Conservation (phyloP, 2,888 invertebrate species). For the Lithophane semibrunnea region DNA sequence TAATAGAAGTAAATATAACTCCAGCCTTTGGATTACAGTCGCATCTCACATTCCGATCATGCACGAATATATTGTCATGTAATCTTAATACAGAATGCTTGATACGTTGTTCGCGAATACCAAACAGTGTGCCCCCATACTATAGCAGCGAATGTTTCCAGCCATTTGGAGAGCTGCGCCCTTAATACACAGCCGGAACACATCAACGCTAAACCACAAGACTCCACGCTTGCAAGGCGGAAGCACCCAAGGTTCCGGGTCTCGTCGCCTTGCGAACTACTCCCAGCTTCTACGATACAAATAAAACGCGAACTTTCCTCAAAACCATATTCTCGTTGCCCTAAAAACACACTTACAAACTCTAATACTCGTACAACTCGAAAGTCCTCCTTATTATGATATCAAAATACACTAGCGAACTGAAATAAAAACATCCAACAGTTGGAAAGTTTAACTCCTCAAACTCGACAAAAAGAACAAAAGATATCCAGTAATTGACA, state of each 20-base stretch:
- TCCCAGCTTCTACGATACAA: slow-evolving; percentile 37
- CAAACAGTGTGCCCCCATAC: slow-evolving; percentile 33
- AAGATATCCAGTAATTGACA: slow-evolving; percentile 77
- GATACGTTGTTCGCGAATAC: slow-evolving; percentile 46
- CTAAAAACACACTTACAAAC: slow-evolving; percentile 56
- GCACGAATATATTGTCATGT: slow-evolving; percentile 25
- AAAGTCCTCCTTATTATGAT: slow-evolving; percentile 61
- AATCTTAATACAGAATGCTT: slow-evolving; percentile 50
- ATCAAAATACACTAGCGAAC: slow-evolving; percentile 62
- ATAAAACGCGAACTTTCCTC: slow-evolving; percentile 48
- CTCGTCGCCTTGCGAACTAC: slow-evolving; percentile 33
- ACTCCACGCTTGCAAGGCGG: slow-evolving; percentile 43
- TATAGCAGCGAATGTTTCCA: slow-evolving; percentile 42
- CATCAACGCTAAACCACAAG: slow-evolving; percentile 51
- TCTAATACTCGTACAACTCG: slow-evolving; percentile 46
- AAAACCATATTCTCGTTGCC: slow-evolving; percentile 56
- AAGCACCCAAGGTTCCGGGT: slow-evolving; percentile 46
- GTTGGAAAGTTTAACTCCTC: slow-evolving; percentile 65
- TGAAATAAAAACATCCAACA: slow-evolving; percentile 64
- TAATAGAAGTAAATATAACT: not conserved
- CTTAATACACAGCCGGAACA: slow-evolving; percentile 53
- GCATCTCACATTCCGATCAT: slow-evolving; percentile 15
- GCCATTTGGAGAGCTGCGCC: slow-evolving; percentile 48
- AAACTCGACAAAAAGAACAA: slow-evolving; percentile 71
- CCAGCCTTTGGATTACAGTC: not conserved